Evolutionary conservation across 2,113 vertebrate species (phyloP), one percentile per base, ranked within the genome.

Genomic region (Spea bombifrons): DNA sequence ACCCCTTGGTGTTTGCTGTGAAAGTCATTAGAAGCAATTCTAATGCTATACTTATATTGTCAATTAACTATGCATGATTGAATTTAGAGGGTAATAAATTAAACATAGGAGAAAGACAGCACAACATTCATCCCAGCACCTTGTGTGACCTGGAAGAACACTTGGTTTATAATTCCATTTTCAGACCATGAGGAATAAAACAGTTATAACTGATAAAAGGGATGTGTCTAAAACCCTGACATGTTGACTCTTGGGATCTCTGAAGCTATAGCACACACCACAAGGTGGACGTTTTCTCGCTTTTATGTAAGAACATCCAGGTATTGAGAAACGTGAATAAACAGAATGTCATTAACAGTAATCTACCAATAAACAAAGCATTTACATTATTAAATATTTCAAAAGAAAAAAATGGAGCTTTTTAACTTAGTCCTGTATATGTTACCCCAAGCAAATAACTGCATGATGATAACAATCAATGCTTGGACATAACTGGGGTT

Each of bases 21-120:
- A 30, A 64, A n/a, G 44, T 78, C 77, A 80, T 80, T 64, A 73
- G 16, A 44, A 55, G 50, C 70, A 65, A 13, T 80, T 64, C 71
- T 67, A 66, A 72, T 80, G 77, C 64, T 73, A 73, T 59, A 59
- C 59, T 80, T 71, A 80, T 80, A 80, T 80, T 80, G 50, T 66
- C 70, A 73, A 73, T 80, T 80, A 80, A 71, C 65, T 80, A 80
- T 80, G 77, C 77, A 80, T 80, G 77, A 73, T 80, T 80, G 70
- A 53, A 80, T 66, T 80, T 65, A 59, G 70, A 80, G 77, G 71
- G 77, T 73, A 61, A 80, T 80, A 80, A 80, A 80, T 73, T 67
- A 80, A 80, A 80, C 70, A 80, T 78, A 71, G 69, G 57, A 70
- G 16, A 44, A 65, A 53, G 68, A 71, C 65, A 73, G 72, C 70